Evolutionary conservation across 2,113 vertebrate species (phyloP), one percentile per base, ranked within the genome.

Genomic region (Elgaria multicarinata): DNA sequence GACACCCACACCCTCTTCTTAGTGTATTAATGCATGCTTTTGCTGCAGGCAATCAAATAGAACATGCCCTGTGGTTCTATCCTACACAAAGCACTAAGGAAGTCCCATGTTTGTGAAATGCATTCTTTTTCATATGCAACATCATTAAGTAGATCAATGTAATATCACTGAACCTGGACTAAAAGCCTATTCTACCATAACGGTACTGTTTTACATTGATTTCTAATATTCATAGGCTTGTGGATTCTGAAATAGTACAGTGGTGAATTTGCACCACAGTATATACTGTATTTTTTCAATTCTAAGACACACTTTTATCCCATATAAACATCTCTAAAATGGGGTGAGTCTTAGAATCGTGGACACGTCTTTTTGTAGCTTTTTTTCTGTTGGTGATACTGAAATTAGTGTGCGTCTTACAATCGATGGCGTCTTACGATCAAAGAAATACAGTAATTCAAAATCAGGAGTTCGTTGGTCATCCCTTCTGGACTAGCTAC

Each of bases 181-280:
- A 83, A 88, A 92, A 88, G 84, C 87, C 74, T 85, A 13, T 0
- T 24, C 46, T 53, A 72, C 26, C 81, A 72, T 26, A 2, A 2
- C 58, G 0, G 0, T 53, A 90, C 87, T 72, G 50, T 53, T 92
- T 74, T 78, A 39, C 87, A 93, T 91, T 77, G 94, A 94, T 86
- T 69, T 89, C 74, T 90, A 83, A 50, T 39, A 24, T 24, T 81
- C 0, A 0, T 86, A 46, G 90, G 87, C 12, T 31, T 88, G 86
- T 62, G 50, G 79, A 46, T 46, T 91, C 86, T 88, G 33, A 53
- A 90, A 39, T 46, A 16, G 2, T 28, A 53, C 0, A 28, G 26
- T 84, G 89, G 81, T 83, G 16, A 36, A 62, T 90, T 5, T 92
- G 67, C 89, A 78, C 36, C 55, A 24, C 53, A 77, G 10, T 1